Conservation (phyloP, 1,140 invertebrate genomes). For the Danaus plexippus region DNA sequence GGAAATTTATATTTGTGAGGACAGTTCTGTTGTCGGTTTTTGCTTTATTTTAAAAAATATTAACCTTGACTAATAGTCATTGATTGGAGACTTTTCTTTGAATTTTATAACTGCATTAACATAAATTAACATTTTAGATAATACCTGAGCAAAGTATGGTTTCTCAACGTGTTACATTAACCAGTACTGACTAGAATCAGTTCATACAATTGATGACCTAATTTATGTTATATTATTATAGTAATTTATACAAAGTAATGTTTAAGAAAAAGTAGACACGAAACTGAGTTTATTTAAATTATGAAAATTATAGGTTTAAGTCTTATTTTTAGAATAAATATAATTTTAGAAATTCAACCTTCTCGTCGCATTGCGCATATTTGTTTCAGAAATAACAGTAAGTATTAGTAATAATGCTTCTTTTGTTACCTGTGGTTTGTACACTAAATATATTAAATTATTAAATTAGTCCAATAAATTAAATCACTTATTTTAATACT, state of each 20-base stretch:
- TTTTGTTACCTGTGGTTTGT: background rate
- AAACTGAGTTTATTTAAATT: no score
- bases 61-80: no score
- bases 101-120: background rate
- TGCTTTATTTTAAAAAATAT: no score
- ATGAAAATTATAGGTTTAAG: background rate
- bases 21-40: no score
- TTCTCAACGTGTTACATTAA: background rate
- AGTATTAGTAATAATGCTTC: no score
- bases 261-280: no score
- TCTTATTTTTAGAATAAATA: conserved; percentile 6
- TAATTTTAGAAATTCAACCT: conserved; percentile 1
- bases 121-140: conserved; percentile 1
- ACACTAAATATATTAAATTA: background rate
- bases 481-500: conserved; percentile 14
- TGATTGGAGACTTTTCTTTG: no score
- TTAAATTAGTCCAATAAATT: conserved; percentile 18
- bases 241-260: no score
- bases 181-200: no score
- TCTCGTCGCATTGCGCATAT: conserved; percentile 7
- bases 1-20: no score
- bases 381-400: background rate
- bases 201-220: no score
- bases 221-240: no score
- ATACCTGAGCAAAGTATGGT: background rate